Percentiles rank a stretch among this genome's conserved stretches.
These are phyloP conservation scores for Myocastor coypus DNA, from an alignment of 2,113 vertebrate species.

Conservation along the genomic window DNA sequence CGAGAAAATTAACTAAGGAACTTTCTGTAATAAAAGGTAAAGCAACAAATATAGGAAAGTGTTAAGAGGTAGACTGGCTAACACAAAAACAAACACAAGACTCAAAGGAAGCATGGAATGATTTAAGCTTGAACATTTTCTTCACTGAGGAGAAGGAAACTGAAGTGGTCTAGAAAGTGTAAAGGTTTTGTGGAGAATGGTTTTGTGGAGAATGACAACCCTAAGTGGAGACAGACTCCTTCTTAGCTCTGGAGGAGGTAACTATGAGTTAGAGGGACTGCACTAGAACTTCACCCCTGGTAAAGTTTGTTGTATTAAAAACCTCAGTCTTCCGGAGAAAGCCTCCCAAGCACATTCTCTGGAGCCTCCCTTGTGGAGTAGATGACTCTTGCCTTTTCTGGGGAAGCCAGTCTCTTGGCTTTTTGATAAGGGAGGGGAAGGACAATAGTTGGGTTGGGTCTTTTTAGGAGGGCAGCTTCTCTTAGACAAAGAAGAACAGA, in stretches of 20 bases:
- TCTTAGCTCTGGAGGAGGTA: neutral
- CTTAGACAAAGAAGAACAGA: neutral
- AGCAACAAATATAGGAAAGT: too few species aligned
- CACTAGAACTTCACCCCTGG: neutral
- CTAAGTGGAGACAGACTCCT: neutral
- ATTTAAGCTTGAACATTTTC: neutral
- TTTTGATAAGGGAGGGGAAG: neutral
- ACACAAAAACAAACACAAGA: neutral
- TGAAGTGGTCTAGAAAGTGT: neutral
- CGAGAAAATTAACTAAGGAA: too few species aligned
- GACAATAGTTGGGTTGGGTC: neutral
- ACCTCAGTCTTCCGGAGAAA: neutral
- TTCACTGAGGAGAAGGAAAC: neutral
- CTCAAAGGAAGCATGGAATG: neutral
- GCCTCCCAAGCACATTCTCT: neutral
- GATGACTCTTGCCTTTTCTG: neutral
- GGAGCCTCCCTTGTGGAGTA: neutral
- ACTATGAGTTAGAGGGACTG: neutral
- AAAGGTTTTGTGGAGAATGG: neutral
- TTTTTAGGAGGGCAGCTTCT: neutral
- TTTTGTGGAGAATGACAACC: neutral
- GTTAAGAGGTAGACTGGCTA: too few species aligned
- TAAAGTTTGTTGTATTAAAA: neutral
- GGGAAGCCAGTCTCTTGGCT: neutral
- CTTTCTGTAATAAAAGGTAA: too few species aligned